phyloP scores from a whole-genome alignment of 2,797 vertebrate genomes.

The Columba guinea region DNA sequence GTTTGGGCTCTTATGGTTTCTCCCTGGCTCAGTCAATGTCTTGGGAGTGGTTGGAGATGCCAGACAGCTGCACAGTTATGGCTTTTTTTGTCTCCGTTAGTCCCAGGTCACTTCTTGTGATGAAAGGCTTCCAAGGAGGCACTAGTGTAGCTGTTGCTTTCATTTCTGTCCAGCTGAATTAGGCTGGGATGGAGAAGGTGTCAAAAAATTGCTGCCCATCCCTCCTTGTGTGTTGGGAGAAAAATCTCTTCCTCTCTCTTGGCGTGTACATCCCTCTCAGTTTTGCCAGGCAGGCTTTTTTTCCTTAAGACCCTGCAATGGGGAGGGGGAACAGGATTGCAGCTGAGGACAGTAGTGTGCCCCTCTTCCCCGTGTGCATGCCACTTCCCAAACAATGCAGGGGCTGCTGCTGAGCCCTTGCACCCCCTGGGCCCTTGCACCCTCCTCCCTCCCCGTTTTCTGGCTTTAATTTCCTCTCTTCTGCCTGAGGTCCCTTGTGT shows the following conservation, averaged over 20 bases:
- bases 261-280: background rate
- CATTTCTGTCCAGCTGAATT: background rate
- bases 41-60: background rate
- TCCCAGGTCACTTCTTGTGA: background rate
- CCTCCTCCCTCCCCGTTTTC: background rate
- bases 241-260: background rate
- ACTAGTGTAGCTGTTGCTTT: background rate
- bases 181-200: background rate
- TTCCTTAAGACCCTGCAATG: accelerated
- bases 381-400: background rate
- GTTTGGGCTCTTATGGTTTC: background rate
- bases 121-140: background rate
- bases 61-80: background rate
- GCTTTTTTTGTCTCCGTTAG: background rate
- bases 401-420: background rate
- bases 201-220: background rate
- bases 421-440: background rate
- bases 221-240: background rate
- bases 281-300: background rate
- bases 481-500: background rate
- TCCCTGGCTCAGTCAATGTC: background rate
- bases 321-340: background rate
- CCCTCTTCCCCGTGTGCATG: accelerated
- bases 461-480: background rate
- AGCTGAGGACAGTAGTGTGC: accelerated